Percentiles rank a stretch among this genome's conserved stretches.
These are phyloP conservation scores for zebrafish (Danio rerio) DNA, from an alignment of 2,113 vertebrate species.

Conservation along the genomic window DNA sequence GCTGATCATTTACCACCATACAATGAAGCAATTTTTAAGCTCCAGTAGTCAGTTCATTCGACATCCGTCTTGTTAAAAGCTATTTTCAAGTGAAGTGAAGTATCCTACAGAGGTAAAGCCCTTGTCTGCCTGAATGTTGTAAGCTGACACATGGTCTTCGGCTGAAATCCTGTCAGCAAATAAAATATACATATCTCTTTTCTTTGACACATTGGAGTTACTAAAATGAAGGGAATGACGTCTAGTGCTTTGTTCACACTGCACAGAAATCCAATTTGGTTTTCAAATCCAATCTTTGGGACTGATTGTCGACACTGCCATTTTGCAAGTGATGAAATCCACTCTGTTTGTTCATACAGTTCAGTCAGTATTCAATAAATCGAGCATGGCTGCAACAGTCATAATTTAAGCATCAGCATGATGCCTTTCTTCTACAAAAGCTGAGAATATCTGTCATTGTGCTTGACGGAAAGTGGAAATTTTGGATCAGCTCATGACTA, in stretches of 20 bases:
- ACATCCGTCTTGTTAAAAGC: not conserved
- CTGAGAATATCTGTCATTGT: slow-evolving; percentile 16
- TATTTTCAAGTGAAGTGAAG: not conserved
- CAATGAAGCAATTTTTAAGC: not conserved
- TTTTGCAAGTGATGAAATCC: slow-evolving; percentile 1
- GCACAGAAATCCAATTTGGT: not conserved
- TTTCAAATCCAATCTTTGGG: slow-evolving; percentile 12
- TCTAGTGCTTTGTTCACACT: slow-evolving; percentile 5
- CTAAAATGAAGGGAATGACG: not conserved
- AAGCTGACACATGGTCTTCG: not conserved
- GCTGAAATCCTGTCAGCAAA: not conserved
- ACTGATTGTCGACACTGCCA: not conserved
- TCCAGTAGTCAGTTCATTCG: not conserved
- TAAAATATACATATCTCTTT: not conserved
- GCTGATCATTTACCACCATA: not conserved
- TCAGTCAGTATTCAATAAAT: not conserved
- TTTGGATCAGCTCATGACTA: not conserved
- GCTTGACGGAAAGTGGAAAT: not conserved
- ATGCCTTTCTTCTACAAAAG: slow-evolving; percentile 14
- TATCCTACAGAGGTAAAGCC: not conserved
- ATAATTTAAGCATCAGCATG: not conserved
- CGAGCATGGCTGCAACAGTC: not conserved
- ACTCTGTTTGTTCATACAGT: not conserved
- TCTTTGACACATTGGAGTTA: not conserved
- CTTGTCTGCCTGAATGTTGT: not conserved